Evolutionary conservation across 2,113 vertebrate species (phyloP), one percentile per base, ranked within the genome.

Genomic region (Corythornis vintsioides): DNA sequence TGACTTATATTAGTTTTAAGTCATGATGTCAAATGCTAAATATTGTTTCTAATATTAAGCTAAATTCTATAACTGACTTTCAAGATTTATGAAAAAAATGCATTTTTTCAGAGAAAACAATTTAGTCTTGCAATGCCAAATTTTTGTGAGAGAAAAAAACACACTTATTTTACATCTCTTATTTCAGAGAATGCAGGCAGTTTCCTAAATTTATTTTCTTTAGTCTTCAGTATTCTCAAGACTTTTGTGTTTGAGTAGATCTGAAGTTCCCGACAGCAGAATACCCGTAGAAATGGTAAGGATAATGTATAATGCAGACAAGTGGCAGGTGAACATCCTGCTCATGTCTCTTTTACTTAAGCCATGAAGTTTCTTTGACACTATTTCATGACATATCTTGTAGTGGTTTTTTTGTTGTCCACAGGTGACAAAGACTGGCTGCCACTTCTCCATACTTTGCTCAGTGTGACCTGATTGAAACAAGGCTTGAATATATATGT

Each of bases 311-410:
- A n/a, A 63, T 6, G 25, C 50, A 6, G 20, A 15, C 15, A 31
- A 67, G 69, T 81, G 83, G 42, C 65, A 83, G 60, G 40, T 4
- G 5, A 43, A 61, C 26, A 28, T 67, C 45, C 43, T 38, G n/a
- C 20, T 6, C 3, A 1, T 0, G 0, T 7, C 8, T 53, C 33
- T 40, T 94, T 31, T 81, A 47, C 43, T 28, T 13, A 31, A 63
- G 11, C 45, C 19, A 10, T 77, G 48, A 70, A 50, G 45, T 35
- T 67, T 76, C 28, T 20, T 12, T 86, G 45, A 52, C 12, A 38
- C 6, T n/a, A 26, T 69, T 75, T 40, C 25, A 10, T 84, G 57
- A 48, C 82, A n/a, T 13, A 0, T 70, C 76, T 38, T 50, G 81
- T 76, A 80, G 42, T 9, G 14, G 3, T 63, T 52, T 20, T 20